These are phyloP conservation scores for Cistogaster globosa DNA, from an alignment of 2,888 invertebrate genomes.

Conservation along the genomic window DNA sequence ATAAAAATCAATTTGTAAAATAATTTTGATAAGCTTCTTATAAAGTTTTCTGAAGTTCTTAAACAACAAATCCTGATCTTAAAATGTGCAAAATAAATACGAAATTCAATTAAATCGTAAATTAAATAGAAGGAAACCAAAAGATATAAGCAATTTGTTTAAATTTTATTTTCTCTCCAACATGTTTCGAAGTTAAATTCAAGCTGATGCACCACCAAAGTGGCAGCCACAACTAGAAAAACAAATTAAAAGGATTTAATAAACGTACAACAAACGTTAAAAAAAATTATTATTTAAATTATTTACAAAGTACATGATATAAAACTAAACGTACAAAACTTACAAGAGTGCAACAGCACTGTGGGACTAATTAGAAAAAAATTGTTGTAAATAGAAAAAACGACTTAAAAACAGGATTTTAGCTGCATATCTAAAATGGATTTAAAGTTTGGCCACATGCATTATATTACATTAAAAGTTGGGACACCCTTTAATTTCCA, in stretches of 20 bases:
- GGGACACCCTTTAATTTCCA: too few species aligned
- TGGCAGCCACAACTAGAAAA: conserved; percentile 7
- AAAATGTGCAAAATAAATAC: conserved; percentile 23
- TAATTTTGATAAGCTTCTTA: neutral
- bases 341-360: too few species aligned
- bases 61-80: conserved; percentile 30
- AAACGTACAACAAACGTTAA: conserved; percentile 1
- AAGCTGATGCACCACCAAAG: neutral
- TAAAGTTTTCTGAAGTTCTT: conserved; percentile 29
- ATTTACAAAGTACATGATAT: neutral
- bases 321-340: too few species aligned
- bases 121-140: neutral
- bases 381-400: too few species aligned
- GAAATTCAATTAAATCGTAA: conserved; percentile 50
- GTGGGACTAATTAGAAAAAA: too few species aligned
- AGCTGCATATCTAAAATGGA: too few species aligned
- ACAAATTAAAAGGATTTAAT: conserved; percentile 14
- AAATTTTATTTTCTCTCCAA: conserved; percentile 19
- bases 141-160: conserved; percentile 17
- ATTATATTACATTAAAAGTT: too few species aligned
- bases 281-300: too few species aligned
- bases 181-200: neutral
- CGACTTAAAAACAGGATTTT: too few species aligned
- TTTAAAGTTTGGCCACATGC: too few species aligned
- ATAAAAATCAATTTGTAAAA: too few species aligned